Percentiles rank a stretch among this genome's conserved stretches.
These are phyloP conservation scores for Aeoliscus strigatus DNA, from an alignment of 2,797 vertebrate species.

Conservation along the genomic window DNA sequence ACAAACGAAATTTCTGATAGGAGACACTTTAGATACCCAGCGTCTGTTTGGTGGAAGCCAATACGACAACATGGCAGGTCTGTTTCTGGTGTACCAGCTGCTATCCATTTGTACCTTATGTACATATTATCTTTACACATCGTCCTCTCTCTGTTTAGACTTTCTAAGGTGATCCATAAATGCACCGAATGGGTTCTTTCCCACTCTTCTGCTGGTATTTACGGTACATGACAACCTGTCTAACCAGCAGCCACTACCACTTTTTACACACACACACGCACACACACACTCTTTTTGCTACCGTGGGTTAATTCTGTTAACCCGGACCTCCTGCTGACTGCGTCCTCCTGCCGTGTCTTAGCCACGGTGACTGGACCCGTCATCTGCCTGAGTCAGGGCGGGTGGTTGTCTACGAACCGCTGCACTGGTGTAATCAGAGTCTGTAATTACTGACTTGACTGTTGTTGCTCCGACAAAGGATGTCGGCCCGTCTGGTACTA, in stretches of 20 bases:
- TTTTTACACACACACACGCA: slow-evolving; percentile 18
- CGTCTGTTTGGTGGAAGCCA: too few relatives aligned
- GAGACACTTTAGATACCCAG: too few relatives aligned
- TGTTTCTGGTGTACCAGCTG: too few relatives aligned
- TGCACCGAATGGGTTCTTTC: not conserved
- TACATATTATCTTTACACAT: too few relatives aligned
- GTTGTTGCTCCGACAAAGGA: slow-evolving; percentile 72
- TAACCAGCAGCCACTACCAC: slow-evolving; percentile 46
- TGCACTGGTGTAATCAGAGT: slow-evolving; percentile 62
- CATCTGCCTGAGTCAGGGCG: slow-evolving; percentile 59
- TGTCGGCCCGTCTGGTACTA: slow-evolving; percentile 72
- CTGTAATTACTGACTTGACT: slow-evolving; percentile 67
- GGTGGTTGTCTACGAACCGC: slow-evolving; percentile 49
- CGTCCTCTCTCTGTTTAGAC: too few relatives aligned
- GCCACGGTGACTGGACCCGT: slow-evolving; percentile 41
- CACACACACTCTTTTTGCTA: slow-evolving; percentile 38
- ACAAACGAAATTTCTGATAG: too few relatives aligned
- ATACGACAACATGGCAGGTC: too few relatives aligned
- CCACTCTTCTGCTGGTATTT: too few relatives aligned
- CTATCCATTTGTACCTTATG: too few relatives aligned
- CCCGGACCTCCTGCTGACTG: slow-evolving; percentile 43
- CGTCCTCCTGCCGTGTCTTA: slow-evolving; percentile 4
- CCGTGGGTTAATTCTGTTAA: slow-evolving; percentile 48
- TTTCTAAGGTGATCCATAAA: slow-evolving; percentile 47
- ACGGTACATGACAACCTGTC: too few relatives aligned